Conservation (phyloP, 2,113 vertebrate genomes). For the Perca fluviatilis region DNA sequence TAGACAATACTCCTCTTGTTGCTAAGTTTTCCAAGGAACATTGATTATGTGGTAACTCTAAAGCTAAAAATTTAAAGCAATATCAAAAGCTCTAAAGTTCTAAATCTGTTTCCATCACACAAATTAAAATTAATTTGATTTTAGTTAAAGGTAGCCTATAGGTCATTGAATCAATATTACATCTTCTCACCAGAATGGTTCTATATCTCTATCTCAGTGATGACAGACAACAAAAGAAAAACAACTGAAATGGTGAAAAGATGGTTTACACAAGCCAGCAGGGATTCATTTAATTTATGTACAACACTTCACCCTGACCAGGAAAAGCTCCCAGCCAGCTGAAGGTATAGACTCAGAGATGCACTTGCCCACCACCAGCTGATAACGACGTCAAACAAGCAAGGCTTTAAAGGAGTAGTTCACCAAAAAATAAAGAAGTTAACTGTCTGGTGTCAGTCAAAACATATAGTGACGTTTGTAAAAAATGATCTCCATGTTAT, state of each 20-base stretch:
- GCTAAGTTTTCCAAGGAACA: constrained; percentile 2
- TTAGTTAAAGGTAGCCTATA: neutral
- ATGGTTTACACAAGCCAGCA: neutral
- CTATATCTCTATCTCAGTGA: neutral
- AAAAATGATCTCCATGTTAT: neutral
- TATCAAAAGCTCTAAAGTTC: too few relatives aligned
- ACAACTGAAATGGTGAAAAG: neutral
- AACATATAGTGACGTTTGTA: neutral
- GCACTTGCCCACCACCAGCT: constrained; percentile 24
- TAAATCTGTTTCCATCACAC: neutral
- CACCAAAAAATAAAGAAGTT: neutral
- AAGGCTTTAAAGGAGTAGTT: neutral
- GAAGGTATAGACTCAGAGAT: constrained; percentile 13
- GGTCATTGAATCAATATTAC: too few relatives aligned
- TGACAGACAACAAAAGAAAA: neutral
- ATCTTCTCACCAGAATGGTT: neutral
- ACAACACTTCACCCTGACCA: neutral
- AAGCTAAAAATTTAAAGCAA: neutral
- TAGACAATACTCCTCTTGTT: constrained; percentile 17
- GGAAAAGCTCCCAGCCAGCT: neutral
- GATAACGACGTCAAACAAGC: constrained; percentile 23
- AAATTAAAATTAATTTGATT: neutral
- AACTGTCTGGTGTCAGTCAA: neutral
- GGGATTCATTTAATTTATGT: neutral
- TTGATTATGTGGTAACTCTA: neutral